phyloP scores from a whole-genome alignment of 2,113 vertebrate species.

The Psammodynastes pulverulentus region DNA sequence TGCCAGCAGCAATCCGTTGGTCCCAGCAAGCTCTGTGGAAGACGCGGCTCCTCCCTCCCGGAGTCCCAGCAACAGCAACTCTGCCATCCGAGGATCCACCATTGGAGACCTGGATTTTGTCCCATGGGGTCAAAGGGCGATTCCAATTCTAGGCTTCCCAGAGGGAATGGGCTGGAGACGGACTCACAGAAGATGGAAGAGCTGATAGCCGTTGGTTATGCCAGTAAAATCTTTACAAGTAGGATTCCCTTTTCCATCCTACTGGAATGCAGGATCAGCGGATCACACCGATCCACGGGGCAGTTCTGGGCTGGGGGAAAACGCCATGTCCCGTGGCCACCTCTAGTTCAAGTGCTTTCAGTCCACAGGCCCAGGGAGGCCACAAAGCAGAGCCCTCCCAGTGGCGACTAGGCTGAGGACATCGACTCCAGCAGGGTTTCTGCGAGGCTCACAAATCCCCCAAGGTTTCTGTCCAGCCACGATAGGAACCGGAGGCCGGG shows the following conservation, averaged over 20 bases:
- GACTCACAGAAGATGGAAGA: not conserved
- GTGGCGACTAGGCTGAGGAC: too few species aligned
- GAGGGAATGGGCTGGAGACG: not conserved
- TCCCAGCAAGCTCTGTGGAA: not conserved
- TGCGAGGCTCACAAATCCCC: not conserved
- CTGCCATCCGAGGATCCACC: not conserved
- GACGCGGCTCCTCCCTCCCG: not conserved
- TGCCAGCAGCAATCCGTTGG: not conserved
- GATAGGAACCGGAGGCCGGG: too few species aligned
- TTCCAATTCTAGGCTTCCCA: not conserved
- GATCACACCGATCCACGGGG: not conserved
- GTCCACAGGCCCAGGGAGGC: too few species aligned
- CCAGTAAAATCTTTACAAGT: not conserved
- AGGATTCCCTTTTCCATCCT: not conserved
- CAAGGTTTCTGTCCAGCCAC: not conserved
- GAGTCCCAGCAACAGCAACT: not conserved
- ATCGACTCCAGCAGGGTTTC: not conserved
- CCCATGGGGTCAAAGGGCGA: not conserved
- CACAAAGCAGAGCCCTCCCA: not conserved
- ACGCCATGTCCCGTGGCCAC: accelerated
- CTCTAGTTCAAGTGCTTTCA: not conserved
- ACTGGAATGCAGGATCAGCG: not conserved
- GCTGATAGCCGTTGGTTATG: not conserved
- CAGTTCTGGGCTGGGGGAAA: not conserved
- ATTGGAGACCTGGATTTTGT: not conserved